These are phyloP conservation scores for Synanthedon vespiformis DNA, from an alignment of 2,888 invertebrate species.

Conservation along the genomic window DNA sequence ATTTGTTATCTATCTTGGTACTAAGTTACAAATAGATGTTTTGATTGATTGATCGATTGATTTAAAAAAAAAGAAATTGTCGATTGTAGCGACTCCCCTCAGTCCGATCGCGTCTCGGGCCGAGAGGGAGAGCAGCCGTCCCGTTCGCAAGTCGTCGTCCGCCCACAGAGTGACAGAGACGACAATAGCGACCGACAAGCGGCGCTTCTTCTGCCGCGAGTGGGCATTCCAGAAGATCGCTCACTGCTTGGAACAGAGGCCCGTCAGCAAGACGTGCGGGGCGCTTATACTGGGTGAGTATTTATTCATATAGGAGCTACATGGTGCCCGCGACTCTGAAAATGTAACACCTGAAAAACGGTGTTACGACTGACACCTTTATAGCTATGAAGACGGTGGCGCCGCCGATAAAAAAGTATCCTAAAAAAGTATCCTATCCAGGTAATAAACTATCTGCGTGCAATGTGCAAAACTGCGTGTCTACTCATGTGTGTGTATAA, in stretches of 20 bases:
- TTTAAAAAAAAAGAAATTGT: too few species aligned
- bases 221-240: constrained; percentile 96
- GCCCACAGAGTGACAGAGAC: constrained; percentile 48
- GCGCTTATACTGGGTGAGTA: constrained; percentile 81
- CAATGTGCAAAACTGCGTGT: too few species aligned
- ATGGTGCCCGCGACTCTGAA: background rate
- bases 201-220: constrained; percentile 90
- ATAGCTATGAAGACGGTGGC: too few species aligned
- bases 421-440: too few species aligned
- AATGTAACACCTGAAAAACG: background rate
- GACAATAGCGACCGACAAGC: constrained; percentile 69
- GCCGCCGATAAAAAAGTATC: too few species aligned
- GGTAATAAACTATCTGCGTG: too few species aligned
- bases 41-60: too few species aligned
- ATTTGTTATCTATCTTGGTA: too few species aligned
- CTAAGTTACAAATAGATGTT: too few species aligned
- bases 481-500: too few species aligned
- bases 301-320: too few species aligned
- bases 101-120: constrained; percentile 39
- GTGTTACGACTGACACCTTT: too few species aligned
- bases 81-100: constrained; percentile 36
- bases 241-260: constrained; percentile 90
- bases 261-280: constrained; percentile 87
- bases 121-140: constrained; percentile 33
- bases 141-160: constrained; percentile 57